Base-by-base conservation (phyloP, 2,797 vertebrate genomes). In the Helicolenus hilgendorfi region DNA sequence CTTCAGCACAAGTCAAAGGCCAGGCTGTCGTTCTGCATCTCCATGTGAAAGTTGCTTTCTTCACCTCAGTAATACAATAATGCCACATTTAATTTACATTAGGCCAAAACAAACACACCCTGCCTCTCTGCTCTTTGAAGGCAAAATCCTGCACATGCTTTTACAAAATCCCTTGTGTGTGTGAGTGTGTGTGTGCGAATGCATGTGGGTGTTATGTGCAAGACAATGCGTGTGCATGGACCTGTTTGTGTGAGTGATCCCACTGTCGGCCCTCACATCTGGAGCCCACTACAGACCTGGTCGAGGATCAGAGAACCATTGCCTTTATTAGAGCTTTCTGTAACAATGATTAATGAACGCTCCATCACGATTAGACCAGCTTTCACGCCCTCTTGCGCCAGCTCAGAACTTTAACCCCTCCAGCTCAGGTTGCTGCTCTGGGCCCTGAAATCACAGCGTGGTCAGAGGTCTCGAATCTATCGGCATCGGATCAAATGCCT, bases 321-420 rank as follows among this genome's bases (percentile, higher is more conserved):
- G 73, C 62, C 67, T 95, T 88, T 86, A 92, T 93, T 71, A 78
- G 55, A 79, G 4, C 49, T 74, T 27, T 71, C 72, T 77, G 83
- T 88, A 85, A 90, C 55, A 78, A 88, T 96, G 95, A 97, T 96
- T 94, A 96, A 97, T 97, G 96, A 93, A 88, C 22, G 4, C 81
- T 79, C 75, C 9, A 72, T 89, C 93, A 89, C 14, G 22, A 85
- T 86, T 18, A 59, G 90, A 89, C 79, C 68, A 60, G 65, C 73
- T 83, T 93, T 93, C 94, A 91, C 73, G 35, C 86, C 92, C 92
- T 72, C 80, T 78, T n/a, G 41, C 87, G 84, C 74, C 88, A 65
- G 27, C 38, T 60, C 82, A 76, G 64, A 86, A 86, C 80, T 87
- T 88, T 78, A 87, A 89, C 79, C 86, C 58, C 82, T 63, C 18